These are phyloP conservation scores for Suncus etruscus DNA, from an alignment of 2,113 vertebrate genomes.

Conservation along the genomic window DNA sequence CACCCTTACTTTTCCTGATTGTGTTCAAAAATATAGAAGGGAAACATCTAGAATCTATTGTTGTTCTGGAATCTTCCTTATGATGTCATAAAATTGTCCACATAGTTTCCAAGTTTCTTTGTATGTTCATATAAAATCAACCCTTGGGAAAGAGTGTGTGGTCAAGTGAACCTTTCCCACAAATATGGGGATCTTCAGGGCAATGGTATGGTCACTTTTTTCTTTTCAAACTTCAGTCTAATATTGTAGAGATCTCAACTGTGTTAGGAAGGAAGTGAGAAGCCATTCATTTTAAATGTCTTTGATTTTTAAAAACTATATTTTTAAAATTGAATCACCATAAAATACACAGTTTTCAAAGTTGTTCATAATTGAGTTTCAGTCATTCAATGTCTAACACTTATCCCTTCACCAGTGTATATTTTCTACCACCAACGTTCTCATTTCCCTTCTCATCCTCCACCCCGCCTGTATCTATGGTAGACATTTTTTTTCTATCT, in stretches of 20 bases:
- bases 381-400: too few species aligned
- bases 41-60: conserved; percentile 53
- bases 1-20: conserved; percentile 41
- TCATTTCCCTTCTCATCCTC: too few species aligned
- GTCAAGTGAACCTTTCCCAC: background rate
- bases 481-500: too few species aligned
- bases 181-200: background rate
- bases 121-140: background rate
- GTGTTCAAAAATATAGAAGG: conserved; percentile 45
- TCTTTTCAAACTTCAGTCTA: background rate
- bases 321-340: too few species aligned
- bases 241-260: background rate
- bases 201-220: accelerated
- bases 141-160: background rate
- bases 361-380: too few species aligned
- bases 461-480: too few species aligned
- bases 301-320: too few species aligned
- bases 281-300: background rate
- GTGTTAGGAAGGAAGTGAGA: background rate
- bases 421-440: too few species aligned
- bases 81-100: conserved; percentile 18
- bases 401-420: too few species aligned
- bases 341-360: too few species aligned
- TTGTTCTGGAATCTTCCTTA: background rate
- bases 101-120: background rate